Evolutionary conservation across 2,113 vertebrate genomes (phyloP).

Genomic region (Phylloscopus trochilus): DNA sequence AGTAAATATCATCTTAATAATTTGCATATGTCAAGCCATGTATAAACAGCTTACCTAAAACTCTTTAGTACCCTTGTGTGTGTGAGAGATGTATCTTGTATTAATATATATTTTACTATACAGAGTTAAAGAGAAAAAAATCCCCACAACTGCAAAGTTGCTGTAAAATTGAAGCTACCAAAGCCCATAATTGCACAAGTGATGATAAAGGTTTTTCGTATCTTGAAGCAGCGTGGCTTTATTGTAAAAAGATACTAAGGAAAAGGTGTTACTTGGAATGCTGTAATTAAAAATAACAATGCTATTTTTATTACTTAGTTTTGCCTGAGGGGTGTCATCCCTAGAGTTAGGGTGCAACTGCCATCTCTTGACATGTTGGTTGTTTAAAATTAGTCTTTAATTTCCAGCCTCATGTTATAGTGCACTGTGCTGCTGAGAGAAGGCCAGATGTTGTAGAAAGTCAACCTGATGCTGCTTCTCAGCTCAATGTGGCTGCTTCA

Average conservation of each 20-base stretch:
- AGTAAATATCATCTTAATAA: background rate
- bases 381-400: constrained; percentile 61
- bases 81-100: background rate
- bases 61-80: background rate
- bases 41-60: background rate
- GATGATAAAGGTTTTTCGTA: fast-evolving
- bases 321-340: background rate
- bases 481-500: constrained; percentile 91
- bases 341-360: background rate
- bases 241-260: background rate
- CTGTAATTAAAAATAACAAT: fast-evolving
- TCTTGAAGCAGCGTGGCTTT: background rate
- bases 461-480: constrained; percentile 85
- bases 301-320: background rate
- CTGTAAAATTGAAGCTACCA: background rate
- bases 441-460: constrained; percentile 92
- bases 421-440: constrained; percentile 96
- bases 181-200: background rate
- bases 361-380: background rate
- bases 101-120: background rate
- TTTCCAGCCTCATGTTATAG: constrained; percentile 89
- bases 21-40: background rate
- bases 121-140: background rate
- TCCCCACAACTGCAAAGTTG: fast-evolving
- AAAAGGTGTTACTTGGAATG: background rate